Evolutionary conservation across 2,888 invertebrate species (phyloP).

Genomic region (Lissocephala sabroskyi): DNA sequence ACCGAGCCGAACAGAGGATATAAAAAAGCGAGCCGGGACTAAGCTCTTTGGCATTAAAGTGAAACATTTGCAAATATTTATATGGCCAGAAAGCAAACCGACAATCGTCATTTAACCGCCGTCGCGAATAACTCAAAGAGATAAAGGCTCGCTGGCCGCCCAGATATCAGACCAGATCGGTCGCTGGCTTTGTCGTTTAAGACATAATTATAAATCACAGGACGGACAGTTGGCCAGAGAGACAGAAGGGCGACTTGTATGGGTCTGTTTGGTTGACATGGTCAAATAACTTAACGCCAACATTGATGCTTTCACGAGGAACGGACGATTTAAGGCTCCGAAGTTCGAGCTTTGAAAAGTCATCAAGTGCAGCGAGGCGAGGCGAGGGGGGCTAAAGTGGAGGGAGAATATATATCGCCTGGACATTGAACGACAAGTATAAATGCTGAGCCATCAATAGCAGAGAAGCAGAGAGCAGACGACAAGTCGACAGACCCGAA

Average conservation of each 20-base stretch:
- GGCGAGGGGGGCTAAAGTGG: background rate
- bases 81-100: slow-evolving; percentile 10
- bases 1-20: slow-evolving; percentile 8
- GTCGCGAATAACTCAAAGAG: background rate
- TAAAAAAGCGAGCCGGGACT: slow-evolving; percentile 13
- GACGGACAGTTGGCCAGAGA: too few relatives aligned
- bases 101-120: too few relatives aligned
- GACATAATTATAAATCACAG: slow-evolving; percentile 51
- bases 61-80: slow-evolving; percentile 39
- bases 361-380: slow-evolving; percentile 40
- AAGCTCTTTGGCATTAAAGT: slow-evolving; percentile 23
- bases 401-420: slow-evolving; percentile 41
- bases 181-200: slow-evolving; percentile 26
- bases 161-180: slow-evolving; percentile 14
- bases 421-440: slow-evolving; percentile 50
- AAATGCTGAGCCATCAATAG: slow-evolving; percentile 52
- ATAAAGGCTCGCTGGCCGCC: too few relatives aligned
- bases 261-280: slow-evolving; percentile 11
- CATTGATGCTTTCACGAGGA: slow-evolving; percentile 28
- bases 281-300: slow-evolving; percentile 52
- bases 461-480: slow-evolving; percentile 11
- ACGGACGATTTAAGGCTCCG: slow-evolving; percentile 44
- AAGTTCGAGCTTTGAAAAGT: slow-evolving; percentile 49
- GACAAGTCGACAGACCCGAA: slow-evolving; percentile 13
- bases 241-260: too few relatives aligned